Evolutionary conservation across 2,888 invertebrate species (phyloP).

Genomic region (Ctenicera cuprea): DNA sequence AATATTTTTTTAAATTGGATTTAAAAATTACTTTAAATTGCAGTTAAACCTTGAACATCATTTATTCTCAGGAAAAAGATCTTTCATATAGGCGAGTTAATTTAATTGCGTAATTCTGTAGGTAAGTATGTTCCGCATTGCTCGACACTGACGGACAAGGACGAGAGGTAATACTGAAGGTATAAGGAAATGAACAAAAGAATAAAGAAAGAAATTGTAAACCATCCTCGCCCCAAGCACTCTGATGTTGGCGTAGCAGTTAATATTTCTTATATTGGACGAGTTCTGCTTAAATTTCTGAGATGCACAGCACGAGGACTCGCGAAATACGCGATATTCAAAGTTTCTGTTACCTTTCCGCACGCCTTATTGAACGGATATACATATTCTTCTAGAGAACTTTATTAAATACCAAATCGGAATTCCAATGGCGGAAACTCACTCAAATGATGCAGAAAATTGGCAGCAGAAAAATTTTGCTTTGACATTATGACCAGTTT

Average conservation of each 20-base stretch:
- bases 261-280: conserved; percentile 30
- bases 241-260: conserved; percentile 23
- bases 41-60: conserved; percentile 2
- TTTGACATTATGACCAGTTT: conserved; percentile 41
- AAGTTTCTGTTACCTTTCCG: conserved; percentile 28
- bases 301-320: background rate
- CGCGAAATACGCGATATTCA: conserved; percentile 23
- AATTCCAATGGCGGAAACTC: conserved; percentile 34
- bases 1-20: background rate
- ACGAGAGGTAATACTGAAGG: conserved; percentile 17
- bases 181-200: conserved; percentile 22
- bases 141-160: conserved; percentile 27
- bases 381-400: conserved; percentile 37
- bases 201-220: conserved; percentile 30
- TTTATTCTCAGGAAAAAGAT: background rate
- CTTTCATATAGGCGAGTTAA: background rate
- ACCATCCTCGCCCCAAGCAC: conserved; percentile 18
- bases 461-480: conserved; percentile 34
- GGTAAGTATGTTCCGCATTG: conserved; percentile 26
- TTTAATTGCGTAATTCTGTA: conserved; percentile 20
- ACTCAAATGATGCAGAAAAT: conserved; percentile 43
- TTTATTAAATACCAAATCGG: conserved; percentile 39
- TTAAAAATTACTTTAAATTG: conserved; percentile 8
- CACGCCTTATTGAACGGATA: conserved; percentile 37
- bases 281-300: conserved; percentile 26